These are phyloP conservation scores for Lacerta viridis DNA, from an alignment of 2,797 vertebrate species.

Conservation along the genomic window DNA sequence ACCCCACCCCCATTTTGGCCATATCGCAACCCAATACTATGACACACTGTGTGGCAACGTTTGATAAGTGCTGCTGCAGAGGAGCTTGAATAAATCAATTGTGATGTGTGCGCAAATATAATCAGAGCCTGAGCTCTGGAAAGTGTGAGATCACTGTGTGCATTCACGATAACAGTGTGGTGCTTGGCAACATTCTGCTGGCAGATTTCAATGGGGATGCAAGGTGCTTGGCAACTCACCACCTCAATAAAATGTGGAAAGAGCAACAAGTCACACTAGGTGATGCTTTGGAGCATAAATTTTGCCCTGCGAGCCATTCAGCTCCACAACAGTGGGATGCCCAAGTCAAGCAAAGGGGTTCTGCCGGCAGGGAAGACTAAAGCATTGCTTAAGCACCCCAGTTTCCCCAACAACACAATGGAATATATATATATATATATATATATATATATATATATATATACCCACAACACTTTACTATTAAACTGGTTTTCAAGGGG, in stretches of 20 bases:
- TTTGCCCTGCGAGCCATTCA: constrained; percentile 37
- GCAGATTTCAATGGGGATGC: constrained; percentile 56
- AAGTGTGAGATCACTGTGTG: constrained; percentile 56
- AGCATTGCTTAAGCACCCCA: constrained; percentile 60
- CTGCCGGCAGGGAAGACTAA: constrained; percentile 62
- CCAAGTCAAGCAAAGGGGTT: constrained; percentile 34
- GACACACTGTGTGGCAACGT: background rate
- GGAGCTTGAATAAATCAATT: constrained; percentile 65
- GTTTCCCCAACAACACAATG: constrained; percentile 42
- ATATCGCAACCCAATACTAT: background rate
- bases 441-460: constrained; percentile 33
- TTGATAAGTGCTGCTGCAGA: constrained; percentile 33
- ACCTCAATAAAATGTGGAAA: constrained; percentile 48
- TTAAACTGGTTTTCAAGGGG: constrained; percentile 46
- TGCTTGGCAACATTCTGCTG: constrained; percentile 62
- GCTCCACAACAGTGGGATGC: constrained; percentile 5
- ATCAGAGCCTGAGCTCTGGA: constrained; percentile 43
- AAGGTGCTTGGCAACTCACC: constrained; percentile 60
- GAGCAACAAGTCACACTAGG: constrained; percentile 32
- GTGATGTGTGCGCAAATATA: constrained; percentile 54
- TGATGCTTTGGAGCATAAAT: constrained; percentile 52
- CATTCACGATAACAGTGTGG: constrained; percentile 48
- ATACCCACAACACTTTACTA: constrained; percentile 41
- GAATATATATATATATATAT: constrained; percentile 47
- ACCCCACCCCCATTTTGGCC: background rate